Conservation (phyloP, 2,113 vertebrate genomes). For the Engraulis encrasicolus region DNA sequence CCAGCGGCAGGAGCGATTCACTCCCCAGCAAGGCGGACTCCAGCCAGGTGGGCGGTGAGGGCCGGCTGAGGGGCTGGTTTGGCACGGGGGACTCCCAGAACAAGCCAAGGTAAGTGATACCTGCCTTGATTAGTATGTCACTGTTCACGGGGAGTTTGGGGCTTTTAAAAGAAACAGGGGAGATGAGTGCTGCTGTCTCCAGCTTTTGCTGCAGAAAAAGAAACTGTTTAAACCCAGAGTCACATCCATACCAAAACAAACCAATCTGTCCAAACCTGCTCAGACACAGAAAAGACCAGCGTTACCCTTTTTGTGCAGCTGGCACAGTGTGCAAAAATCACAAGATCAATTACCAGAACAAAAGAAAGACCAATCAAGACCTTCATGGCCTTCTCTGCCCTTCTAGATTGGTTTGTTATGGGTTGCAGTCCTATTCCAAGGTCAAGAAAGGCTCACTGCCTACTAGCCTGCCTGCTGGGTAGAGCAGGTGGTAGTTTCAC, state of each 20-base stretch:
- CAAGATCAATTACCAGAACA: neutral
- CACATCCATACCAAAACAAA: neutral
- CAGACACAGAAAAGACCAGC: neutral
- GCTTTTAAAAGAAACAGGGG: neutral
- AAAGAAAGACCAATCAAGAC: neutral
- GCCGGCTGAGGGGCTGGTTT: constrained; percentile 85
- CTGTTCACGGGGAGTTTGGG: neutral
- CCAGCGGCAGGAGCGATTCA: constrained; percentile 75
- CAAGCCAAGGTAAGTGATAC: constrained; percentile 88
- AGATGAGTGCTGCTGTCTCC: neutral
- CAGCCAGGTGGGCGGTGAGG: constrained; percentile 70
- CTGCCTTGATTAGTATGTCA: neutral
- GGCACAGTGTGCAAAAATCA: neutral
- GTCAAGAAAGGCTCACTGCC: neutral
- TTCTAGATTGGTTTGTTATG: constrained; percentile 9
- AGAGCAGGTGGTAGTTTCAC: neutral
- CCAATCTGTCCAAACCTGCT: neutral
- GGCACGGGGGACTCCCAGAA: constrained; percentile 83
- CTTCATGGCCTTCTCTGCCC: neutral
- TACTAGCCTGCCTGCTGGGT: neutral
- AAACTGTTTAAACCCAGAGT: neutral
- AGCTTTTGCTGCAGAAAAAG: neutral
- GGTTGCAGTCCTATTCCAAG: neutral
- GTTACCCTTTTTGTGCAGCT: neutral
- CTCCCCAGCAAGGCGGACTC: constrained; percentile 72